Conservation (phyloP, 2,113 vertebrate species). For the Australoheros scitulus region DNA sequence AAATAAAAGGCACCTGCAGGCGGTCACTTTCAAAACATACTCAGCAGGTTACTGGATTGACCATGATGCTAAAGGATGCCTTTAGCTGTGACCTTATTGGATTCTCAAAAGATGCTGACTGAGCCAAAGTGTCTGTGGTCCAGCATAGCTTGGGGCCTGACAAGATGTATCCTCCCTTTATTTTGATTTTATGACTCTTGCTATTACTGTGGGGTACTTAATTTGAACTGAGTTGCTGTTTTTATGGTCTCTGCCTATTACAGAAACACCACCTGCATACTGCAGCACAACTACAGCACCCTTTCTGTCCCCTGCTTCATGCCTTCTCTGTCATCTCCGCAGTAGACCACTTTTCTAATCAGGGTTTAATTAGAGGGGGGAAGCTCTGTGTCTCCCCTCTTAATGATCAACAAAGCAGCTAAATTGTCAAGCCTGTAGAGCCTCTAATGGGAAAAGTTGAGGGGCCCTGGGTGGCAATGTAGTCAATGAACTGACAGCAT, state of each 20-base stretch:
- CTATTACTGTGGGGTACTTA: not conserved
- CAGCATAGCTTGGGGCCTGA: not conserved
- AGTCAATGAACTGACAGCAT: constrained; percentile 37
- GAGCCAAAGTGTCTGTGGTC: not conserved
- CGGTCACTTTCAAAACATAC: no score
- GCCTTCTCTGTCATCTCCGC: constrained; percentile 32
- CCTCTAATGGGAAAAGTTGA: constrained; percentile 57
- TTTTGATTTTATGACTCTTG: not conserved
- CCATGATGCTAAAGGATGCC: not conserved
- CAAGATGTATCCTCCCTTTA: not conserved
- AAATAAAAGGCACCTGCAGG: no score
- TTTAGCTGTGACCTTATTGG: not conserved
- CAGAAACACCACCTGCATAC: constrained; percentile 43
- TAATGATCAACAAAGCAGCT: constrained; percentile 64
- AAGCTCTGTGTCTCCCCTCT: constrained; percentile 48
- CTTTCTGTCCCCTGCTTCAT: constrained; percentile 13
- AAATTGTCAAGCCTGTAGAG: constrained; percentile 63
- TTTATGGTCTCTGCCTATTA: not conserved
- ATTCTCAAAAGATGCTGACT: not conserved
- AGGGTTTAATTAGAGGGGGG: constrained; percentile 72
- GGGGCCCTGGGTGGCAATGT: constrained; percentile 44
- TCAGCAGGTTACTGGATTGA: no score
- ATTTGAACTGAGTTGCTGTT: not conserved
- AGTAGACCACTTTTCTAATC: constrained; percentile 68
- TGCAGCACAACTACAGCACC: constrained; percentile 13